These are phyloP conservation scores for Hypotaenidia philippensis DNA, from an alignment of 2,797 vertebrate genomes.

Conservation along the genomic window DNA sequence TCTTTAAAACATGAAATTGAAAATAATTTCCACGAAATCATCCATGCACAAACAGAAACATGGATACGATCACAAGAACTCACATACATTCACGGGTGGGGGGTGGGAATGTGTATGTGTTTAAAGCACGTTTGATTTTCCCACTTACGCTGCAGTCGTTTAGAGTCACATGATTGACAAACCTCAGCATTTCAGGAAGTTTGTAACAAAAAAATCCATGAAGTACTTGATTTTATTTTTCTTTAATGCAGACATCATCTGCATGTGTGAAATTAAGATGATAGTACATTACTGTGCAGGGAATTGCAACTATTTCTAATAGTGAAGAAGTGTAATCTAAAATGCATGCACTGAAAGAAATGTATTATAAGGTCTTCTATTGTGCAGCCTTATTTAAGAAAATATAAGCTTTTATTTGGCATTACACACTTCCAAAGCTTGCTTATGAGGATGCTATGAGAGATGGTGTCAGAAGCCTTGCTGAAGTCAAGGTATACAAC, in stretches of 20 bases:
- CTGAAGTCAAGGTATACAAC: too few species aligned
- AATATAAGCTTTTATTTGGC: not conserved
- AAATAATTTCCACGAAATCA: not conserved
- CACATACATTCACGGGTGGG: not conserved
- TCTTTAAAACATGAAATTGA: not conserved
- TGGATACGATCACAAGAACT: too few species aligned
- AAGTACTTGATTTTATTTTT: not conserved
- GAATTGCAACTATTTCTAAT: not conserved
- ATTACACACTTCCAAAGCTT: not conserved
- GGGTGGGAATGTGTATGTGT: accelerated
- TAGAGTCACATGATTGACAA: not conserved
- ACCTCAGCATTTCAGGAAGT: not conserved
- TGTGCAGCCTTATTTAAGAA: not conserved
- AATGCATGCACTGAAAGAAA: not conserved
- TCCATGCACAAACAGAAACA: not conserved
- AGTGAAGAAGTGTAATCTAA: slow-evolving; percentile 57
- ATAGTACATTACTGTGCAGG: not conserved
- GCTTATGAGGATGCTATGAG: too few species aligned
- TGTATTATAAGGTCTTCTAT: not conserved
- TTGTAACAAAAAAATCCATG: not conserved
- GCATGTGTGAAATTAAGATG: not conserved
- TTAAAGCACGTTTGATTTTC: not conserved
- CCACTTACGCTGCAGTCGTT: not conserved
- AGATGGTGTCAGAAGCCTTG: too few species aligned
- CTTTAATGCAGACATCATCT: not conserved